Conservation (phyloP, 2,113 vertebrate genomes). For the Electrona antarctica region DNA sequence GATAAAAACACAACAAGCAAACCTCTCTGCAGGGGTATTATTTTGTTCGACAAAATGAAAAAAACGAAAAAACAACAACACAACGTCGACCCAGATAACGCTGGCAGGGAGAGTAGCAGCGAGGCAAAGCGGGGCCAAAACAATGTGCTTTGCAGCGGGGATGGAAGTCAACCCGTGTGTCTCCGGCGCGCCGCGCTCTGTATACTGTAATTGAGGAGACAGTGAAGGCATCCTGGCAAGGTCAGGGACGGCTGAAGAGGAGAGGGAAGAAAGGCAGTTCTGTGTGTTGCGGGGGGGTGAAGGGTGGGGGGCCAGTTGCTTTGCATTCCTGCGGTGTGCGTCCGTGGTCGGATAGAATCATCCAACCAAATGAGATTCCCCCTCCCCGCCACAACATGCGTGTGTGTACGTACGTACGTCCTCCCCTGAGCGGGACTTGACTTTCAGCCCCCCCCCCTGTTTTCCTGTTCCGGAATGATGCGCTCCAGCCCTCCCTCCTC, state of each 20-base stretch:
- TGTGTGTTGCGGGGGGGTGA: constrained; percentile 52
- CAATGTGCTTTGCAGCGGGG: constrained; percentile 53
- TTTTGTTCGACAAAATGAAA: constrained; percentile 54
- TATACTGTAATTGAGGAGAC: constrained; percentile 71
- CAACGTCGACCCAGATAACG: constrained; percentile 60
- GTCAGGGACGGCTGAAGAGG: constrained; percentile 50
- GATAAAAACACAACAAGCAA: constrained; percentile 36
- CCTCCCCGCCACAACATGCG: constrained; percentile 43
- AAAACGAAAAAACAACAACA: too few species aligned
- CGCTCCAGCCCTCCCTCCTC: too few species aligned
- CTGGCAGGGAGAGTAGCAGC: constrained; percentile 5
- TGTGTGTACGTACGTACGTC: constrained; percentile 37
- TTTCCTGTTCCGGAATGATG: too few species aligned
- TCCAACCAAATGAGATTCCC: constrained; percentile 69
- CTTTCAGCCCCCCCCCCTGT: constrained; percentile 47
- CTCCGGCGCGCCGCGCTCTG: constrained; percentile 30
- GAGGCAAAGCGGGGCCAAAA: constrained; percentile 45
- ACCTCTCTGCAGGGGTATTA: constrained; percentile 46
- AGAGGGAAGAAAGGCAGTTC: constrained; percentile 63
- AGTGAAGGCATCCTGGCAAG: constrained; percentile 52
- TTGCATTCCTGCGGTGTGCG: constrained; percentile 69
- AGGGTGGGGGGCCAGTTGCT: constrained; percentile 45
- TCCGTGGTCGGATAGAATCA: constrained; percentile 64
- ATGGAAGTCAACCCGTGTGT: constrained; percentile 52
- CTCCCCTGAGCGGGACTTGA: constrained; percentile 56